These are phyloP conservation scores for Drosophila simulans DNA, from an alignment of 1,140 invertebrate genomes.

Conservation along the genomic window DNA sequence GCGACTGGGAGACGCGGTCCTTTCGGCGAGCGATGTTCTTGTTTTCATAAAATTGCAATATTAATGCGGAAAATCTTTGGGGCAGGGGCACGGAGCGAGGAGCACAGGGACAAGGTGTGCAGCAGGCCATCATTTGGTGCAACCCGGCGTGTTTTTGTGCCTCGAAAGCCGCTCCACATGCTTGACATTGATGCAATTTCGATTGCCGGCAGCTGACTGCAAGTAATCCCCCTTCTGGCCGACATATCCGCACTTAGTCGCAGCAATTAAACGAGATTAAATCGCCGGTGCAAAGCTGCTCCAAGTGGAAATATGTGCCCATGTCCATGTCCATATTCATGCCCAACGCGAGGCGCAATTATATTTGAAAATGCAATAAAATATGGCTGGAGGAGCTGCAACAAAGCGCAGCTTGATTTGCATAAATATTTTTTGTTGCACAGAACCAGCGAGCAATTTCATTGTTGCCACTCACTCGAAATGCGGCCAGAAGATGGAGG, in stretches of 20 bases:
- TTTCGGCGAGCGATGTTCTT: slow-evolving; percentile 25
- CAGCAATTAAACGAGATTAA: slow-evolving; percentile 80
- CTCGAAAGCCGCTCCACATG: slow-evolving; percentile 25
- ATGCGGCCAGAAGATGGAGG: background rate
- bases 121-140: slow-evolving; percentile 56
- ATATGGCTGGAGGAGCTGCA: slow-evolving; percentile 54
- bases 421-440: slow-evolving; percentile 72
- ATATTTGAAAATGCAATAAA: slow-evolving; percentile 82
- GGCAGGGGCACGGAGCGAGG: slow-evolving; percentile 21
- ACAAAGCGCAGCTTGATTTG: slow-evolving; percentile 62
- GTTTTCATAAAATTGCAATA: slow-evolving; percentile 64
- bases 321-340: slow-evolving; percentile 23
- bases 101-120: slow-evolving; percentile 36
- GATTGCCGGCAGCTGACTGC: slow-evolving; percentile 53
- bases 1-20: slow-evolving; percentile 28
- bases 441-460: slow-evolving; percentile 37
- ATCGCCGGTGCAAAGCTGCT: slow-evolving; percentile 75
- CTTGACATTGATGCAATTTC: slow-evolving; percentile 61
- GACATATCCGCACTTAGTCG: slow-evolving; percentile 46
- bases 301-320: slow-evolving; percentile 56
- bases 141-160: slow-evolving; percentile 22
- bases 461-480: slow-evolving; percentile 19
- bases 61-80: slow-evolving; percentile 72
- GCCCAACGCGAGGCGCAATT: slow-evolving; percentile 58
- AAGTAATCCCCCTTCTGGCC: slow-evolving; percentile 24